phyloP scores from a whole-genome alignment of 2,888 invertebrate genomes.

The Mythimna loreyi region DNA sequence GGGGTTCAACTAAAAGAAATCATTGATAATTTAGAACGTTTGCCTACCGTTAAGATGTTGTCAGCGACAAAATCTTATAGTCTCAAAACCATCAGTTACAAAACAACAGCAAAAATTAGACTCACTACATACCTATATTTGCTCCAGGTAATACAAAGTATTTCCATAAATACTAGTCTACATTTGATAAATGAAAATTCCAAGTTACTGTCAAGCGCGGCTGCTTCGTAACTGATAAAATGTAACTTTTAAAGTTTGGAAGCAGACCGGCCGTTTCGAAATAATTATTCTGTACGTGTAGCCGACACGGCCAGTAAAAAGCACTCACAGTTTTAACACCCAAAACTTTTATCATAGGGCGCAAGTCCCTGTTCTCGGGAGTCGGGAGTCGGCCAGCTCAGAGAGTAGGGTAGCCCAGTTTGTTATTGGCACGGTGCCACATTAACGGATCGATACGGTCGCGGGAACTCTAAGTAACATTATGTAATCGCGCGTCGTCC shows the following conservation, averaged over 20 bases:
- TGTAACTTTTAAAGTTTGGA: constrained; percentile 39
- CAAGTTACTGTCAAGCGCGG: neutral
- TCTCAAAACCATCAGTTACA: no score
- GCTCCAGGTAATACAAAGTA: neutral
- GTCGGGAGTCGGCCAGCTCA: constrained; percentile 65
- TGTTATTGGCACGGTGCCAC: constrained; percentile 87
- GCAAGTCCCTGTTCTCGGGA: constrained; percentile 73
- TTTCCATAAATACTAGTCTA: neutral
- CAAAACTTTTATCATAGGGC: constrained; percentile 73
- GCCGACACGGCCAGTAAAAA: constrained; percentile 59
- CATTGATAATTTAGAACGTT: no score
- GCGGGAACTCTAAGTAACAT: constrained; percentile 77
- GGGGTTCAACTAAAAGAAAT: no score
- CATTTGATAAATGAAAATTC: constrained; percentile 2
- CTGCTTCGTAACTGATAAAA: constrained; percentile 38
- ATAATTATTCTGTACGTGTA: constrained; percentile 54
- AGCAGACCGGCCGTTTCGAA: constrained; percentile 35
- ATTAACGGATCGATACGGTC: constrained; percentile 82
- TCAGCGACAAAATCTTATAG: no score
- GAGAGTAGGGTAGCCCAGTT: constrained; percentile 75
- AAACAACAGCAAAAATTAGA: no score
- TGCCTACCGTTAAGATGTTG: no score
- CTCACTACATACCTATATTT: neutral
- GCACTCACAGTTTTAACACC: constrained; percentile 72
- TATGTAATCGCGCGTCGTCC: constrained; percentile 79